A percentile compares a stretch with the other conserved stretches of the same genome.
These are phyloP conservation scores for Choreutis nemorana DNA, from an alignment of 2,888 invertebrate genomes.

Conservation along the genomic window DNA sequence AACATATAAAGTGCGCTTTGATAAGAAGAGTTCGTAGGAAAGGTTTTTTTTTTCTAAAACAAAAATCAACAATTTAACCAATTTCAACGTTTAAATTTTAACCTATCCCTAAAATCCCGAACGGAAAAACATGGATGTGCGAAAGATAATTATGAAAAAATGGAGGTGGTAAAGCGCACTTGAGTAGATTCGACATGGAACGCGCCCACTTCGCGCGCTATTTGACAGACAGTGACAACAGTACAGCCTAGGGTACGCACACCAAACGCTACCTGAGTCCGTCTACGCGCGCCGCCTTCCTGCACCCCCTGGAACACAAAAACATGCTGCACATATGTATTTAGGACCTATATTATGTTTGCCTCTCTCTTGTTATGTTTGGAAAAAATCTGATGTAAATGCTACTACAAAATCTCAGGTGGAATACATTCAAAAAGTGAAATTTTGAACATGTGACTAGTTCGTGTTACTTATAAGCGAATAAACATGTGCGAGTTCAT, in stretches of 20 bases:
- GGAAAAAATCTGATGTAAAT: no score
- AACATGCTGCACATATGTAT: conserved; percentile 54
- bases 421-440: no score
- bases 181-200: conserved; percentile 45
- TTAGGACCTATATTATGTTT: no score
- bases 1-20: conserved; percentile 26
- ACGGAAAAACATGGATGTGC: not conserved
- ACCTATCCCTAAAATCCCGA: not conserved
- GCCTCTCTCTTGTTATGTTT: no score
- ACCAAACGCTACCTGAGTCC: conserved; percentile 63
- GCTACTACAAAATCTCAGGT: no score
- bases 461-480: no score
- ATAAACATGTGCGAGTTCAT: no score
- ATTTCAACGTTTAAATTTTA: not conserved
- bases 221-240: conserved; percentile 63
- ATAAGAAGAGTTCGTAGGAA: conserved; percentile 6
- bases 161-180: conserved; percentile 15
- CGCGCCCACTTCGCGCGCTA: conserved; percentile 57
- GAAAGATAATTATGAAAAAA: not conserved
- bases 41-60: not conserved
- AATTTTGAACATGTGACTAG: no score
- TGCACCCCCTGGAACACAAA: conserved; percentile 64
- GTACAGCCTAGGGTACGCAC: conserved; percentile 67
- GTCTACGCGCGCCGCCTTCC: conserved; percentile 52
- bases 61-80: not conserved